Conservation (phyloP, 2,888 invertebrate genomes). For the Ophion slaviceki region DNA sequence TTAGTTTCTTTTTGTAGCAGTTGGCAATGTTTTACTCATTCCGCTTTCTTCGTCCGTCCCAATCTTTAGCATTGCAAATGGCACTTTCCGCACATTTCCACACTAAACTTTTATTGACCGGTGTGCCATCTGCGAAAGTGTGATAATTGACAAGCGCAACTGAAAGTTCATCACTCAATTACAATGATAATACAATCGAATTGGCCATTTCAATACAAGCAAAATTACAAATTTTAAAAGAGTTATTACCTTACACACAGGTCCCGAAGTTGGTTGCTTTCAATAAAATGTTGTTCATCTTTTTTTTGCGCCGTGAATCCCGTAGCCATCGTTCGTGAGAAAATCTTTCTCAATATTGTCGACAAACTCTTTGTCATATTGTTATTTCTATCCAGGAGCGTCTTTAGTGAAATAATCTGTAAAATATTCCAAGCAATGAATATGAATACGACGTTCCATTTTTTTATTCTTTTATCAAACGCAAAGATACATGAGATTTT, state of each 20-base stretch:
- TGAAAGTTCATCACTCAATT: conserved; percentile 31
- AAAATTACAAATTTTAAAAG: background rate
- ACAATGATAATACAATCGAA: background rate
- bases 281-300: conserved; percentile 66
- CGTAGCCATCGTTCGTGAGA: conserved; percentile 67
- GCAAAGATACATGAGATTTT: too few species aligned
- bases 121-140: conserved; percentile 30
- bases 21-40: background rate
- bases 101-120: conserved; percentile 7
- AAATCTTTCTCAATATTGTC: conserved; percentile 69
- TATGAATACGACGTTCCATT: too few species aligned
- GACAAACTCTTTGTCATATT: conserved; percentile 68
- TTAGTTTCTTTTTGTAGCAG: too few species aligned
- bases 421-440: background rate
- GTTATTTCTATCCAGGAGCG: conserved; percentile 67
- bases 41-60: conserved; percentile 26
- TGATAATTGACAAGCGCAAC: conserved; percentile 22
- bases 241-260: conserved; percentile 66
- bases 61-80: conserved; percentile 45
- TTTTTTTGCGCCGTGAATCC: conserved; percentile 68
- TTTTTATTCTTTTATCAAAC: too few species aligned
- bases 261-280: conserved; percentile 66
- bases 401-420: conserved; percentile 52
- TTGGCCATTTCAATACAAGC: background rate
- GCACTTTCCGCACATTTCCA: background rate